A percentile compares a stretch with the other conserved stretches of the same genome.
phyloP scores from a whole-genome alignment of 2,888 invertebrate species.

The Cephonodes hylas region DNA sequence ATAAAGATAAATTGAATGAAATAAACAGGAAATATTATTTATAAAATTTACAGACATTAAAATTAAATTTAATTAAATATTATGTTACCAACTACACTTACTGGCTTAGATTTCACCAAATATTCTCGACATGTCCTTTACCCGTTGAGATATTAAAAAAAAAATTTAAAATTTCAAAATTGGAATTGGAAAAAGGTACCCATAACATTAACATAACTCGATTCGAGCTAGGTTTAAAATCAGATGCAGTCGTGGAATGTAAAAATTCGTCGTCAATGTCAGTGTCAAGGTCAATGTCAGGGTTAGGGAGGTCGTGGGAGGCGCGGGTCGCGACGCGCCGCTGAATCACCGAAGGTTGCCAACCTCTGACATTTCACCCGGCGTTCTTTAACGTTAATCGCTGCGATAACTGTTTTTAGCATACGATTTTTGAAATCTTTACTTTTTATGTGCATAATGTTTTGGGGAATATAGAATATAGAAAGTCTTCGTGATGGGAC shows the following conservation, averaged over 20 bases:
- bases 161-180: conserved; percentile 11
- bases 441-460: neutral
- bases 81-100: no score
- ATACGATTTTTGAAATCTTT: neutral
- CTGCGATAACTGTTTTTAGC: conserved; percentile 31
- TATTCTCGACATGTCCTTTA: no score
- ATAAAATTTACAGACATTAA: no score
- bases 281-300: conserved; percentile 31
- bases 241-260: conserved; percentile 18
- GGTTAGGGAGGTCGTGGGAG: conserved; percentile 62
- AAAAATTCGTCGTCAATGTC: conserved; percentile 29
- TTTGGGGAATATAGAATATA: neutral
- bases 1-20: no score
- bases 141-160: neutral
- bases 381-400: conserved; percentile 23
- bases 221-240: neutral
- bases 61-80: no score
- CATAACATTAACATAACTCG: neutral
- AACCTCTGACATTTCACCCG: conserved; percentile 61
- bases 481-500: no score
- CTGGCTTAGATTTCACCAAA: no score
- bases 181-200: no score
- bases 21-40: no score
- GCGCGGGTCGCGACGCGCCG: conserved; percentile 45
- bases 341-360: conserved; percentile 64